These are phyloP conservation scores for Drosophila pseudoananassae DNA, from an alignment of 1,140 invertebrate species.

Conservation along the genomic window DNA sequence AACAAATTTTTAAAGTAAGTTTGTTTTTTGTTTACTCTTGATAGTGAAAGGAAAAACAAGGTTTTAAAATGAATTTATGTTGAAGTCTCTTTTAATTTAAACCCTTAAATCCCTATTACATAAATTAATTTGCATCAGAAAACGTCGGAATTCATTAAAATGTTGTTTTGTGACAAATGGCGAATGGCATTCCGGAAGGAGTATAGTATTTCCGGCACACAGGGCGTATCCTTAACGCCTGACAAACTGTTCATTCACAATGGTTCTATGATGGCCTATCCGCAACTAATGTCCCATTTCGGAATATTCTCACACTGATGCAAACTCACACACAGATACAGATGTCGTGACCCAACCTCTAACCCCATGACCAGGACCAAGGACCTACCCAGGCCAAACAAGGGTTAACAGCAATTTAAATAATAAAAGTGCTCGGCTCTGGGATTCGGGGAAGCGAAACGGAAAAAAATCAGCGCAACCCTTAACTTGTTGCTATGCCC, in stretches of 20 bases:
- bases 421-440: constrained; percentile 64
- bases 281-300: constrained; percentile 66
- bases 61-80: too few species aligned
- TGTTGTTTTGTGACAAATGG: too few species aligned
- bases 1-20: too few species aligned
- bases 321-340: constrained; percentile 30
- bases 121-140: background rate
- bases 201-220: background rate
- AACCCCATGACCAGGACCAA: constrained; percentile 60
- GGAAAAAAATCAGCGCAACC: constrained; percentile 48
- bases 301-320: constrained; percentile 51
- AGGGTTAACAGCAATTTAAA: constrained; percentile 80
- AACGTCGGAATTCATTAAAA: background rate
- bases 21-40: too few species aligned
- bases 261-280: constrained; percentile 12
- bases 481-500: constrained; percentile 73
- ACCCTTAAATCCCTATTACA: background rate
- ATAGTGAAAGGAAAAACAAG: background rate
- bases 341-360: constrained; percentile 77
- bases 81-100: background rate
- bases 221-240: constrained; percentile 41
- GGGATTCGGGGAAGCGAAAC: constrained; percentile 45
- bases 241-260: constrained; percentile 50
- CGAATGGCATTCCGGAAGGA: background rate
- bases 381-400: constrained; percentile 52